phyloP scores from a whole-genome alignment of 2,113 vertebrate genomes.

The Hemibagrus wyckioides region DNA sequence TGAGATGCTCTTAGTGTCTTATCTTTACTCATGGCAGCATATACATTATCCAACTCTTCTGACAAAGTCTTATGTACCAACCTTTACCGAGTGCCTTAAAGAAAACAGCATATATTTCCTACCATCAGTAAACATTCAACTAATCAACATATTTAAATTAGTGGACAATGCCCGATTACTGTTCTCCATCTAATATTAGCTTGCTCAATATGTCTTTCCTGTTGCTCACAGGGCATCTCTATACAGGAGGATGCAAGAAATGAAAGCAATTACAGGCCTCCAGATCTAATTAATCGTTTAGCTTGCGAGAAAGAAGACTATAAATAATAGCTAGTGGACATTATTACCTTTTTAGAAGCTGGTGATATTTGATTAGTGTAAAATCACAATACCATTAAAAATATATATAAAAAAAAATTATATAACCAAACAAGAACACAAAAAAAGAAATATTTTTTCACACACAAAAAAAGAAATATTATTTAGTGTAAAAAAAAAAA shows the following conservation, averaged over 20 bases:
- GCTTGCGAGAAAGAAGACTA: constrained; percentile 52
- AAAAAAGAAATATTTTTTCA: too few relatives aligned
- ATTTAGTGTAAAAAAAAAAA: not conserved
- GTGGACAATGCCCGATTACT: not conserved
- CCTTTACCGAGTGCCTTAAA: not conserved
- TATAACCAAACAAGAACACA: not conserved
- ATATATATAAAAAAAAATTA: not conserved
- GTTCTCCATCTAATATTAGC: constrained; percentile 28
- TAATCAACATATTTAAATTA: not conserved
- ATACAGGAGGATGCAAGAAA: constrained; percentile 65
- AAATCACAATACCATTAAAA: not conserved
- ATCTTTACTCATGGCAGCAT: not conserved
- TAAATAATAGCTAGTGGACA: constrained; percentile 63
- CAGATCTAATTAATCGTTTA: constrained; percentile 69
- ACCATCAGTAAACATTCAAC: not conserved
- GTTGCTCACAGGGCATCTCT: constrained; percentile 43
- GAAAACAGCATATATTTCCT: not conserved
- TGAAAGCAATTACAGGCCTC: constrained; percentile 69
- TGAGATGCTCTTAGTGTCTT: not conserved
- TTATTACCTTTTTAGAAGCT: constrained; percentile 47
- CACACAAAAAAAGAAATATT: too few relatives aligned
- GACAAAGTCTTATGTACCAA: not conserved
- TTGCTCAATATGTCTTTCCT: constrained; percentile 56
- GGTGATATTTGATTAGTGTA: not conserved
- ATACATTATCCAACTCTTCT: not conserved